phyloP scores from a whole-genome alignment of 2,113 vertebrate species.

The Barnardius zonarius region DNA sequence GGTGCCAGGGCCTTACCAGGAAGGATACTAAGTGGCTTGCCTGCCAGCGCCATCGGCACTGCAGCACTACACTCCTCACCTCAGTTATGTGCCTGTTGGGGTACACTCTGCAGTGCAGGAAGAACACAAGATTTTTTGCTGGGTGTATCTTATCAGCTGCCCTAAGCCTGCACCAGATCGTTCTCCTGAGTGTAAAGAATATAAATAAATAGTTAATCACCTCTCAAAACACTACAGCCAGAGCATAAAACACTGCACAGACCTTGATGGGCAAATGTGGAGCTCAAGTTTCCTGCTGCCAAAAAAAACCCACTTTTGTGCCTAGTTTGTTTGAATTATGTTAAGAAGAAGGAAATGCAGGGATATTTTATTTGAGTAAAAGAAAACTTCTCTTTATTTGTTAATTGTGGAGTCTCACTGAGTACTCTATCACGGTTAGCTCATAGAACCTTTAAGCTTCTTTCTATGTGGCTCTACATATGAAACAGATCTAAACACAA shows the following conservation, averaged over 20 bases:
- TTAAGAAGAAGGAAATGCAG: neutral
- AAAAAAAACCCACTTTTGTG: neutral
- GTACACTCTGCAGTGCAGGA: neutral
- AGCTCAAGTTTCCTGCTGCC: neutral
- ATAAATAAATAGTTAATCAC: neutral
- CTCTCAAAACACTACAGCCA: neutral
- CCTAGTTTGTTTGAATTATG: neutral
- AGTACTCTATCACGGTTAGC: neutral
- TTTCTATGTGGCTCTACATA: neutral
- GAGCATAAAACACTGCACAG: neutral
- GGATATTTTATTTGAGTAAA: neutral
- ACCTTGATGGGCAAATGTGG: neutral
- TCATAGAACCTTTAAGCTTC: neutral
- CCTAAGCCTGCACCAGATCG: neutral
- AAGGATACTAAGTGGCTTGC: neutral
- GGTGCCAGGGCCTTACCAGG: neutral
- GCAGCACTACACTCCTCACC: neutral
- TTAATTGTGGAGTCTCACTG: neutral
- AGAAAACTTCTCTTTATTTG: neutral
- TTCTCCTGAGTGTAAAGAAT: neutral
- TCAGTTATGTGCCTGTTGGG: too few species aligned
- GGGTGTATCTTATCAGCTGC: neutral
- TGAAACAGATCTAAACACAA: neutral
- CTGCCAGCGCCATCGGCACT: rapidly evolving
- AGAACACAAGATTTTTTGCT: neutral